These are phyloP conservation scores for Lithophane ornitopus DNA, from an alignment of 2,888 invertebrate genomes.

Conservation along the genomic window DNA sequence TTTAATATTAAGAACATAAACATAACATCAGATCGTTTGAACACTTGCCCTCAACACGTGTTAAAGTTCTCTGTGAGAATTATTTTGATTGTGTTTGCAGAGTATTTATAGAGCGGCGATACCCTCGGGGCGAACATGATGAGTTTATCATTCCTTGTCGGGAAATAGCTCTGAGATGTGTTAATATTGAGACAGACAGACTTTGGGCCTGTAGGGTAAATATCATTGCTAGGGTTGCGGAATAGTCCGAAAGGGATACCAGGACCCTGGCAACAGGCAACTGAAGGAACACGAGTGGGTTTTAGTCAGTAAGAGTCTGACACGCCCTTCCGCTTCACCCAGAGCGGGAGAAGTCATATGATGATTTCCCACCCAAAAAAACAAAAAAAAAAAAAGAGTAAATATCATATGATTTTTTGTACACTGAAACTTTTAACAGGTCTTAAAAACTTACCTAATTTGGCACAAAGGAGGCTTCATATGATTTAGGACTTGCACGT, in stretches of 20 bases:
- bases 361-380: no score
- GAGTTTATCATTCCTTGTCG: conserved; percentile 57
- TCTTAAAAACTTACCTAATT: no score
- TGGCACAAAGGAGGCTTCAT: not conserved
- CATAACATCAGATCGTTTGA: conserved; percentile 49
- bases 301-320: no score
- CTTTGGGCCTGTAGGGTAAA: conserved; percentile 2
- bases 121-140: conserved; percentile 62
- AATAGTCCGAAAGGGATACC: no score
- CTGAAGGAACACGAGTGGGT: no score
- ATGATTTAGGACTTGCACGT: not conserved
- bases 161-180: conserved; percentile 28
- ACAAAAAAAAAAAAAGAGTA: no score
- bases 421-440: not conserved
- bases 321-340: no score
- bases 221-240: no score
- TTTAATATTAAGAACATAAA: conserved; percentile 43
- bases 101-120: conserved; percentile 70
- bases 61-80: conserved; percentile 67
- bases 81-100: conserved; percentile 76
- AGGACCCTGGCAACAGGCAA: no score
- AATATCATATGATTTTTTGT: not conserved
- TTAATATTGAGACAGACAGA: conserved; percentile 23
- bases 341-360: no score
- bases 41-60: conserved; percentile 45